Conservation (phyloP, 2,888 invertebrate genomes). For the Platycnemis pennipes region DNA sequence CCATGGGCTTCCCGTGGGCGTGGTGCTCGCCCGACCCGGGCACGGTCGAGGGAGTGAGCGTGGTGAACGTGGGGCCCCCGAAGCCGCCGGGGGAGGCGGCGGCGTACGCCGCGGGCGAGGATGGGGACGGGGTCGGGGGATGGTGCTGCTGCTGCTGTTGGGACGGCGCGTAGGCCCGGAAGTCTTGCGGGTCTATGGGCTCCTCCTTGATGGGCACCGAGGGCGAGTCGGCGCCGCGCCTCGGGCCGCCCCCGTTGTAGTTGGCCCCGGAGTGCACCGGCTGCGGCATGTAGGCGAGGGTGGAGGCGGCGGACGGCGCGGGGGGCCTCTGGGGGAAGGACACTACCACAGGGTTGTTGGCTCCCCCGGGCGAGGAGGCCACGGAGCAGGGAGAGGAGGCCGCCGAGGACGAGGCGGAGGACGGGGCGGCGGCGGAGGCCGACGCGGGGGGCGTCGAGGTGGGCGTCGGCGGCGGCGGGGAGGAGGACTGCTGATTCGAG, state of each 20-base stretch:
- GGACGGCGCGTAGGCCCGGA: conserved; percentile 67
- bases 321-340: conserved; percentile 42
- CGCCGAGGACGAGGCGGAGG: conserved; percentile 60
- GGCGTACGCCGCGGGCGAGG: conserved; percentile 75
- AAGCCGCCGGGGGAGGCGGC: conserved; percentile 77
- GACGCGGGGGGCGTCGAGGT: conserved; percentile 71
- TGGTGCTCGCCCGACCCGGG: conserved; percentile 73
- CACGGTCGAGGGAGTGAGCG: conserved; percentile 81
- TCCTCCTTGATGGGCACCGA: conserved; percentile 89
- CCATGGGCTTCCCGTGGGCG: conserved; percentile 58
- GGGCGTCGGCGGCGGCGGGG: conserved; percentile 75
- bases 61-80: conserved; percentile 81
- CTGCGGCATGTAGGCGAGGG: conserved; percentile 95
- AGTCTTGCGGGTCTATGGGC: conserved; percentile 87
- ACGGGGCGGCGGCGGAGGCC: conserved; percentile 51
- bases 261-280: conserved; percentile 90
- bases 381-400: conserved; percentile 55
- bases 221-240: conserved; percentile 82
- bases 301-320: conserved; percentile 78
- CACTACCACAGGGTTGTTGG: not conserved
- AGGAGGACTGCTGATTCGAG: conserved; percentile 44
- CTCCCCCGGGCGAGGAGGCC: conserved; percentile 33
- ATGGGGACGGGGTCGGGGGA: conserved; percentile 75
- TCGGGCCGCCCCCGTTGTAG: conserved; percentile 80
- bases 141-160: conserved; percentile 35